These are phyloP conservation scores for Circaetus cinerascens DNA, from an alignment of 2,113 vertebrate genomes.

Conservation along the genomic window DNA sequence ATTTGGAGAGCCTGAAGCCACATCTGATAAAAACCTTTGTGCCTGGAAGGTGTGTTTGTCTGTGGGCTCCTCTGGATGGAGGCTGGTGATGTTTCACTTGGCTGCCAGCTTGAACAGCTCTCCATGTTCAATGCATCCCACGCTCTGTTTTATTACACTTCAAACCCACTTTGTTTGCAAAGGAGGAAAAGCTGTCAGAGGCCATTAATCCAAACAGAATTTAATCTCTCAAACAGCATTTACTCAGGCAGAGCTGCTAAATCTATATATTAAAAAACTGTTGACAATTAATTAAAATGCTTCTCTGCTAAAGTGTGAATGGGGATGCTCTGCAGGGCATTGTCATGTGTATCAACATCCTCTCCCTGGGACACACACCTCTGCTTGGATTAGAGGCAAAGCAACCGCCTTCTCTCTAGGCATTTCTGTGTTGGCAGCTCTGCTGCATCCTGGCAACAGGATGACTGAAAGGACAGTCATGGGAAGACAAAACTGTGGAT, in stretches of 20 bases:
- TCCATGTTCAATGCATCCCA: conserved; percentile 45
- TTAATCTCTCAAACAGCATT: conserved; percentile 65
- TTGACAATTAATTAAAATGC: conserved; percentile 68
- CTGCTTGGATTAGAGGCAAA: neutral
- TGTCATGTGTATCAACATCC: neutral
- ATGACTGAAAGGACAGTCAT: neutral
- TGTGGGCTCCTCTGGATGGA: neutral
- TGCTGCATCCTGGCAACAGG: neutral
- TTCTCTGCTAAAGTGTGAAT: neutral
- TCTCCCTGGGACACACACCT: conserved; percentile 2
- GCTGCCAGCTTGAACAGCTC: conserved; percentile 25
- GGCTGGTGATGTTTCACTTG: neutral
- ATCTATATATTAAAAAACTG: conserved; percentile 59
- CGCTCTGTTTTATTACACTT: conserved; percentile 55
- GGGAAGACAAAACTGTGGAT: neutral
- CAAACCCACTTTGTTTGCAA: conserved; percentile 68
- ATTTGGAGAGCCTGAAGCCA: neutral
- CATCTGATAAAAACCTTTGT: neutral
- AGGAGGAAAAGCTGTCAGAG: conserved; percentile 68
- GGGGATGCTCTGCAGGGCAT: neutral
- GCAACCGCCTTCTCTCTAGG: neutral
- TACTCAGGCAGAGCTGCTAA: conserved; percentile 52
- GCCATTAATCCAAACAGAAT: conserved; percentile 68
- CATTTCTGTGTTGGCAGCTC: neutral
- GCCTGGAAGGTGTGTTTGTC: neutral